A percentile compares a stretch with the other conserved stretches of the same genome.
Conservation (phyloP, 2,888 invertebrate species). For the Carcina quercana region DNA sequence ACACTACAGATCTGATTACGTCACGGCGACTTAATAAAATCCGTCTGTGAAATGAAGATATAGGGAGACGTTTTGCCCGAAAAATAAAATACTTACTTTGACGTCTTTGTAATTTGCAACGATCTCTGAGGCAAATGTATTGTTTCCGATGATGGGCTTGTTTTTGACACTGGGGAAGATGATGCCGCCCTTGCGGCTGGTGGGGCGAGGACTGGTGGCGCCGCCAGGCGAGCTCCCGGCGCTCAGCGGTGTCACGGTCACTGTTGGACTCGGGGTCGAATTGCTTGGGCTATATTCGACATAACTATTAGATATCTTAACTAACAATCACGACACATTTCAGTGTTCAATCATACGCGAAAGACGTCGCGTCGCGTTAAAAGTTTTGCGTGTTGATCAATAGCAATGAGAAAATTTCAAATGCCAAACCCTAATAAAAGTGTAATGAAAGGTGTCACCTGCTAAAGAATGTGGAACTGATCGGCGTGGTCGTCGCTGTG, state of each 20-base stretch:
- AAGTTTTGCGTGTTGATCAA: too few species aligned
- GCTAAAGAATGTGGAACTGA: constrained; percentile 38
- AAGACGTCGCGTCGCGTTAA: too few species aligned
- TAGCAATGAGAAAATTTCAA: too few species aligned
- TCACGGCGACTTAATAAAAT: too few species aligned
- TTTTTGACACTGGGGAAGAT: constrained; percentile 95
- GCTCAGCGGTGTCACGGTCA: constrained; percentile 50
- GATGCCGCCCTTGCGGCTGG: constrained; percentile 83
- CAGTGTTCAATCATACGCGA: too few species aligned
- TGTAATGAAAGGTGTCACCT: constrained; percentile 60
- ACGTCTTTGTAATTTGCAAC: constrained; percentile 86
- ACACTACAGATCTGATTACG: too few species aligned
- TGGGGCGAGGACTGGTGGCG: constrained; percentile 56
- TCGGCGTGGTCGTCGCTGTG: constrained; percentile 47
- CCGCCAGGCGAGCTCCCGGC: constrained; percentile 33
- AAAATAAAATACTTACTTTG: constrained; percentile 82
- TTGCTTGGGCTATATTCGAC: constrained; percentile 63
- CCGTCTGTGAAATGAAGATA: too few species aligned
- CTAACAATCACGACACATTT: too few species aligned
- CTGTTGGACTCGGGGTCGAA: constrained; percentile 39
- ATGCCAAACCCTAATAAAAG: too few species aligned
- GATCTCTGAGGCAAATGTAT: constrained; percentile 86
- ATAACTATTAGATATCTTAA: constrained; percentile 52
- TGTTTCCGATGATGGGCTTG: constrained; percentile 89
- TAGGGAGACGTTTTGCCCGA: too few species aligned